A percentile compares a stretch with the other conserved stretches of the same genome.
phyloP scores from a whole-genome alignment of 2,113 vertebrate genomes.

The Cephalopterus ornatus region DNA sequence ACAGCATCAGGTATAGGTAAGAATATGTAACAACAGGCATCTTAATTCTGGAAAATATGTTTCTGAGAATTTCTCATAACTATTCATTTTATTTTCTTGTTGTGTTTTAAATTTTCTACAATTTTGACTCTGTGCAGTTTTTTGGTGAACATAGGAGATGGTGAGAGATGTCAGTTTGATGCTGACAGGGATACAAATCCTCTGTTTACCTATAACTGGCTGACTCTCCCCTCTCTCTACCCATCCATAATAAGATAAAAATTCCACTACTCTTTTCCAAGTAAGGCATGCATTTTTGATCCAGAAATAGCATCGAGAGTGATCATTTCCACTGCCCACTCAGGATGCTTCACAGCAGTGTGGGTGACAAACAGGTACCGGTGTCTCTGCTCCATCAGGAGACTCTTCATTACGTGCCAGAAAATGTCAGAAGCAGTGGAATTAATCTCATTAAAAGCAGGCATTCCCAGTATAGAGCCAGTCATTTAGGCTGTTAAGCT shows the following conservation, averaged over 20 bases:
- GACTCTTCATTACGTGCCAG: not conserved
- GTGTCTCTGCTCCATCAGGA: not conserved
- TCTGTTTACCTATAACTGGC: not conserved
- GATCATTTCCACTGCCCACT: not conserved
- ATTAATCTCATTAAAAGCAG: not conserved
- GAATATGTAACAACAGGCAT: not conserved
- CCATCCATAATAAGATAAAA: not conserved
- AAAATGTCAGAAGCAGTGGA: not conserved
- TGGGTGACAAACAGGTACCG: constrained; percentile 14
- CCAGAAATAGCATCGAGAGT: not conserved
- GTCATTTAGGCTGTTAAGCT: not conserved
- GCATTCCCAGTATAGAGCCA: not conserved
- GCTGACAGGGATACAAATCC: not conserved
- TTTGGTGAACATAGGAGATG: not conserved
- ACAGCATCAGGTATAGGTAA: not conserved
- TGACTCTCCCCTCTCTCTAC: not conserved
- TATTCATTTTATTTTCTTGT: not conserved
- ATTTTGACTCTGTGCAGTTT: not conserved
- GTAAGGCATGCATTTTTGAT: not conserved
- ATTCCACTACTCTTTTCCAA: not conserved
- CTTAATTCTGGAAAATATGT: not conserved
- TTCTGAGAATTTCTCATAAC: not conserved
- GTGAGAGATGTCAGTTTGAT: not conserved
- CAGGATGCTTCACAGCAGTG: not conserved
- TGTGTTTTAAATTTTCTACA: not conserved